Evolutionary conservation across 2,113 vertebrate species (phyloP), one percentile per base, ranked within the genome.

Genomic region (Eclectus roratus): DNA sequence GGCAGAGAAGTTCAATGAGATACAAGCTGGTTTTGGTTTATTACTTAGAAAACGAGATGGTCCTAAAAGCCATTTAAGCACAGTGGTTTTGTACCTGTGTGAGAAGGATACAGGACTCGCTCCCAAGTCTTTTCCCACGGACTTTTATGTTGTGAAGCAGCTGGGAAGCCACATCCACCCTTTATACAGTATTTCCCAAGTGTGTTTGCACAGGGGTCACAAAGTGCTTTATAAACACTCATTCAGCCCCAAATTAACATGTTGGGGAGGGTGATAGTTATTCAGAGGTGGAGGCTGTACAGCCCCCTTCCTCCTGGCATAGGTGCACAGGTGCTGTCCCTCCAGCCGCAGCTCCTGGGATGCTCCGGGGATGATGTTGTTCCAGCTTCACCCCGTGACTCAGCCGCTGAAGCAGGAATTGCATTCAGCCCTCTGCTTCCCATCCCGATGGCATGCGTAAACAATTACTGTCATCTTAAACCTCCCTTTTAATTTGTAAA

Each of bases 181-280:
- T 60, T 70, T 33, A 4, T 21, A 5, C 13, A 17, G 13, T 13
- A 19, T 37, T 92, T 66, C 50, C 41, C 8, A 2, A 3, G 28
- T 0, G 2, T 0, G 5, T 60, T 60, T 27, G 58, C 76, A 15
- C 7, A 0, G 9, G 47, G 20, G 44, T 49, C 1, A 1, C n/a
- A 15, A 15, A 71, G 29, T 16, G 25, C 63, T n/a, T 80, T 13
- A 33, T 37, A 55, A 87, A 52, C 29, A 9, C 47, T n/a, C 8
- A 1, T 33, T 43, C 1, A 3, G 13, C 43, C 35, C 60, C 20
- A 1, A 13, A 33, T 10, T 44, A 71, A 29, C 1, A 0, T 16
- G 6, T 24, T 1, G 1, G 52, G 76, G 20, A 70, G 25, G 64
- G 25, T 20, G n/a, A 13, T 1, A 9, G n/a, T 29, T 2, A 43